Evolutionary conservation across 2,797 vertebrate species (phyloP), one percentile per base, ranked within the genome.

Genomic region (Heterohyrax brucei): DNA sequence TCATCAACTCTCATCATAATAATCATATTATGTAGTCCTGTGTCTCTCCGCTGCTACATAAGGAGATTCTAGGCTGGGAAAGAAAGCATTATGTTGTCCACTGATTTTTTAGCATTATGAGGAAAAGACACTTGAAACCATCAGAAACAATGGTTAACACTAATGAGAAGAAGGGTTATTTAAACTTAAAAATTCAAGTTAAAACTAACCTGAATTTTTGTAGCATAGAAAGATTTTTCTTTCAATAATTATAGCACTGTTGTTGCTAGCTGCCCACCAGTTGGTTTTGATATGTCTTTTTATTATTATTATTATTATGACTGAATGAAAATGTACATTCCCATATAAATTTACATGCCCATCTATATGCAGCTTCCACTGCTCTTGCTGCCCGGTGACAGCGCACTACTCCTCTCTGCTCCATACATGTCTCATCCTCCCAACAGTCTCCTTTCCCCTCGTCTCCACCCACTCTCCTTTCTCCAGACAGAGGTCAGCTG

Each of bases 201-300:
- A 83, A 91, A 95, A 87, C 13, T 44, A 83, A 91, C 24, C 61
- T 39, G 46, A 86, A 7, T 82, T 76, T 94, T 84, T 82, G 3
- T 4, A 66, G 1, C 19, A 28, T 10, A 79, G 28, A 87, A 93
- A 83, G 0, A 0, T 0, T 30, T 77, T 64, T 1, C 8, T 90
- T 53, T 44, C 44, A 22, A 4, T 84, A 79, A 44, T 80, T 90
- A 73, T 64, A 88, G 96, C 14, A 10, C 10, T 76, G 53, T 56
- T 56, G 53, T 56, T 56, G 53, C 18, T 56, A 56, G 53, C 13
- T 16, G 53, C 53, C 13, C 4, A 12, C 12, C 13, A 56, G 53
- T 56, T 4, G 13, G 53, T 16, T 56, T 39, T 39, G 39, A 39
- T 39, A 39, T 39, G 39, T 39, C 39, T 39, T 39, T 39, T 39